A percentile compares a stretch with the other conserved stretches of the same genome.
Evolutionary conservation across 2,113 vertebrate genomes (phyloP).

Genomic region (Rutilus rutilus): DNA sequence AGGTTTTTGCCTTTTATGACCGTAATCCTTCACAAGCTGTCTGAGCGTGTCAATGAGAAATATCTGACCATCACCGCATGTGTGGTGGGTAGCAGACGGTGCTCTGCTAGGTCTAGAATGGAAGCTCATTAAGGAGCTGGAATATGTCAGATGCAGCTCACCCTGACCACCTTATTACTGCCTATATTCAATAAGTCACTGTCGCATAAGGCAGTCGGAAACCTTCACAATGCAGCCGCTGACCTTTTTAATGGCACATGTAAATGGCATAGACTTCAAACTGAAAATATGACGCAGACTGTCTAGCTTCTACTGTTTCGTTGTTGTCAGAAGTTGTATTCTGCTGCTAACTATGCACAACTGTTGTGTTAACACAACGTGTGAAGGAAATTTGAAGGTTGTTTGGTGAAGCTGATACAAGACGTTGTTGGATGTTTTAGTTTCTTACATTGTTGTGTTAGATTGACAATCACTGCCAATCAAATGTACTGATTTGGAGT

Average conservation of each 20-base stretch:
- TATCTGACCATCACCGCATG: slow-evolving; percentile 7
- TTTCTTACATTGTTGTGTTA: not conserved
- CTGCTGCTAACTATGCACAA: not conserved
- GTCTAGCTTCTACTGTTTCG: not conserved
- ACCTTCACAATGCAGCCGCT: slow-evolving; percentile 8
- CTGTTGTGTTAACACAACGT: not conserved
- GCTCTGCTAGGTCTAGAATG: slow-evolving; percentile 26
- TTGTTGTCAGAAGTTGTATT: not conserved
- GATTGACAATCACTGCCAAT: not conserved
- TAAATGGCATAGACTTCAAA: slow-evolving; percentile 41
- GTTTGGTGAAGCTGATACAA: not conserved
- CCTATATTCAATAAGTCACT: slow-evolving; percentile 39
- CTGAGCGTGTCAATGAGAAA: slow-evolving; percentile 27
- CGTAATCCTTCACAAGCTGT: slow-evolving; percentile 31
- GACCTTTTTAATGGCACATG: slow-evolving; percentile 49
- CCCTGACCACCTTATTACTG: slow-evolving; percentile 43
- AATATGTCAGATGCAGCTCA: slow-evolving; percentile 46
- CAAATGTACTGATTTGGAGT: not conserved
- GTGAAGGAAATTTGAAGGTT: not conserved
- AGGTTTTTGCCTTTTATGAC: slow-evolving; percentile 33
- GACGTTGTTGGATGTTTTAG: not conserved
- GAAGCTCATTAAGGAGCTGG: slow-evolving; percentile 48
- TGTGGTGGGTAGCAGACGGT: not conserved
- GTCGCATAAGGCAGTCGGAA: slow-evolving; percentile 31
- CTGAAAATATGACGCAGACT: slow-evolving; percentile 6